Evolutionary conservation across 2,888 invertebrate species (phyloP), one percentile per base, ranked within the genome.

Genomic region (Oxystoma pomonae): DNA sequence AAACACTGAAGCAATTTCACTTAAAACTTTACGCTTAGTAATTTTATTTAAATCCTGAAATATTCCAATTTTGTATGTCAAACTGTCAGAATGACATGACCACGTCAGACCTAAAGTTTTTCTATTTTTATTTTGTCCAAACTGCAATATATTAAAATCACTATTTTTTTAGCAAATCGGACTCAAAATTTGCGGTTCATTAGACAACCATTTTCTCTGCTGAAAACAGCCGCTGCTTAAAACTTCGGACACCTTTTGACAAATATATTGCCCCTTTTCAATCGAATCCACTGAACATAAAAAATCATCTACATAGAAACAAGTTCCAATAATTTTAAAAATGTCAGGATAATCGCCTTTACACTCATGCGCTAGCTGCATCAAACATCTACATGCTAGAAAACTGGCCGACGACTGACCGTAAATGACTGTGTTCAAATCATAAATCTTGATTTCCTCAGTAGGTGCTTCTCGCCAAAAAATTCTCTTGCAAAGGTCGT

Each of bases 331-430:
- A n/a, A 62, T 58, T 19, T 63, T 50, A 51, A 58, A 57, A n/a
- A 67, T 65, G 22, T 55, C 35, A 12, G 68, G 67, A 57, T 56
- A 61, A 2, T n/a, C 5, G n/a, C 50, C 49, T 19, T 57, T 20
- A 49, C 19, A 16, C n/a, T 75, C 72, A 0, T 63, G 5, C 0
- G 73, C 73, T 20, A 75, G 57, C 63, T 73, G 70, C 52, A 68
- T 53, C 16, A 76, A 58, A n/a, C 67, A 69, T 55, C 74, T 22
- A 0, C 68, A 70, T 0, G 75, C 73, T 17, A 75, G 57, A 67
- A 65, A 77, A 12, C 75, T 70, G 2, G 73, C 72, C 2, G 71
- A 63, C 7, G 74, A 68, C 18, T 57, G 61, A 1, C 65, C 66
- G 52, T 62, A 66, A 1, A 63, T 67, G 9, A 69, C 65, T 5